Base-by-base conservation (phyloP, 2,797 vertebrate species). In the Macrochelys suwanniensis region DNA sequence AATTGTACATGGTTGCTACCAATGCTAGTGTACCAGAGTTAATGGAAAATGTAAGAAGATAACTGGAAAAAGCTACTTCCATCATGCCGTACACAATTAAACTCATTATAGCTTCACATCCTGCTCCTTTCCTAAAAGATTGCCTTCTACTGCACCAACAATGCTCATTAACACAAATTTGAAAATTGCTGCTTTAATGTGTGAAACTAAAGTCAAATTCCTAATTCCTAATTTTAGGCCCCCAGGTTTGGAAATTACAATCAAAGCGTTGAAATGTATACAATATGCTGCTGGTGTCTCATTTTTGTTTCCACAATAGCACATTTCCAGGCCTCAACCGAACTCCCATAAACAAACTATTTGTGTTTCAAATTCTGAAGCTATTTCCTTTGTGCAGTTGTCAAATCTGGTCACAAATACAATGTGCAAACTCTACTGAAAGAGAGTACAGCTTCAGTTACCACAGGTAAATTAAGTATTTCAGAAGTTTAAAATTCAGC, bases 271-370 rank as follows among this genome's bases (percentile, higher is more conserved):
- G 37, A n/a, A 45, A 53, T 11, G 26, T 12, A 77, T 5, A n/a
- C 12, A 61, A 26, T 71, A 94, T 61, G 77, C 0, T 0, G 59
- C 13, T 83, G 47, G 21, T 89, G 83, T 25, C 50, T 85, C 33
- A 37, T 82, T 26, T 26, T 4, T 28, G 81, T 19, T 2, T 76
- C 84, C 79, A 79, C 16, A 12, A 25, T 77, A 88, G 91, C 54
- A 54, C 7, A 84, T 68, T 68, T 82, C 57, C 89, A 93, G 94
- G 25, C 45, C 42, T 59, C 6, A 90, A n/a, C 1, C 51, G 82
- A 90, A 54, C 81, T 91, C 90, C 68, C 56, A 53, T 71, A 94
- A 89, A 33, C 37, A 74, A 71, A 47, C 42, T 26, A 28, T 45
- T 23, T 74, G 7, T 6, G 37, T 25, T 42, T 74, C 19, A 74